phyloP scores from a whole-genome alignment of 2,888 invertebrate genomes.

The Ischnura elegans region DNA sequence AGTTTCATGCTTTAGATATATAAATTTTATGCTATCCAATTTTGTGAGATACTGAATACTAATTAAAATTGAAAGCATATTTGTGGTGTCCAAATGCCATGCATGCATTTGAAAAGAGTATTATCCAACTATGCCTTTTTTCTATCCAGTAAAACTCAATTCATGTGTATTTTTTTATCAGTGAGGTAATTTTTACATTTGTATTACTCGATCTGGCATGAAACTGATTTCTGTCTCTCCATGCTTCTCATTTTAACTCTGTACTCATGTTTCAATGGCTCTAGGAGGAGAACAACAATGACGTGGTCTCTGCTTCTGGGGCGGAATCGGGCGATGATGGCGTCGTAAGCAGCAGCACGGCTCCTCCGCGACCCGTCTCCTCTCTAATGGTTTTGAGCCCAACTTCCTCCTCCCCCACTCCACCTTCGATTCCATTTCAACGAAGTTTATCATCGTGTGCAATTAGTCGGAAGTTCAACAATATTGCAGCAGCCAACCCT shows the following conservation, averaged over 20 bases:
- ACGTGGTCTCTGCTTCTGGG: conserved; percentile 74
- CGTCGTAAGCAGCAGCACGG: conserved; percentile 70
- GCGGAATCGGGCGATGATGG: conserved; percentile 60
- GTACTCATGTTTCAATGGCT: conserved; percentile 71
- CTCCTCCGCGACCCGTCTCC: conserved; percentile 68
- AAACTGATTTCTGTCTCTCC: too few species aligned
- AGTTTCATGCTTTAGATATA: too few species aligned
- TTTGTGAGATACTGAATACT: too few species aligned
- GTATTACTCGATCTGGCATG: too few species aligned
- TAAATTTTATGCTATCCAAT: too few species aligned
- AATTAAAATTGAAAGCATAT: too few species aligned
- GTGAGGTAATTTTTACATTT: too few species aligned
- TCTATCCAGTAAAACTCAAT: too few species aligned
- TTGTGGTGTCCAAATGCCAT: too few species aligned
- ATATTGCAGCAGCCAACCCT: conserved; percentile 92
- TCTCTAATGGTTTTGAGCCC: conserved; percentile 45
- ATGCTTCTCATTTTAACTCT: background rate
- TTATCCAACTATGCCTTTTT: too few species aligned
- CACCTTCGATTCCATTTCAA: conserved; percentile 41
- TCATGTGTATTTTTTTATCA: too few species aligned
- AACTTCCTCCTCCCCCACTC: conserved; percentile 20
- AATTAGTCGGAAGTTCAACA: conserved; percentile 81
- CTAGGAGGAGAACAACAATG: conserved; percentile 80
- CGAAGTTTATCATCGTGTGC: conserved; percentile 53
- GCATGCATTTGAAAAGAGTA: too few species aligned